Percentiles rank a stretch among this genome's conserved stretches.
These are phyloP conservation scores for Polydrusus cervinus DNA, from an alignment of 2,888 invertebrate genomes.

Conservation along the genomic window DNA sequence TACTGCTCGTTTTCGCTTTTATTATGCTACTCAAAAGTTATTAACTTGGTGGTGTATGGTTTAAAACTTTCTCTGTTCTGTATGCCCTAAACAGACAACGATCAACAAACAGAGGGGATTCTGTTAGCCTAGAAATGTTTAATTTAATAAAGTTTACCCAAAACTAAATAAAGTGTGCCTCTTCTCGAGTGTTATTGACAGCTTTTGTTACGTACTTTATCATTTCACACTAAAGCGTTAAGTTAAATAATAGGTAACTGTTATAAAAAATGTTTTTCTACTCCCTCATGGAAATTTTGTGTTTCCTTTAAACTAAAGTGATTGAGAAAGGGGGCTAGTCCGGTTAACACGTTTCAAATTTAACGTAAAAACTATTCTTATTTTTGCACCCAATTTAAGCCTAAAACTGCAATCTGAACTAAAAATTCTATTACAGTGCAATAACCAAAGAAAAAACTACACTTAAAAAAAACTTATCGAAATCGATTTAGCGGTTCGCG, in stretches of 20 bases:
- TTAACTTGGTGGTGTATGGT: not conserved
- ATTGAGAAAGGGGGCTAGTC: too few species aligned
- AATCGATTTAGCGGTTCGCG: too few species aligned
- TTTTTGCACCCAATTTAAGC: too few species aligned
- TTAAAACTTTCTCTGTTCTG: conserved; percentile 2
- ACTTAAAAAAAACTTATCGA: too few species aligned
- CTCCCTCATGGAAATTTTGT: too few species aligned
- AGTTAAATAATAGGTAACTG: not conserved
- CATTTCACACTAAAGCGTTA: not conserved
- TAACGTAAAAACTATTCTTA: too few species aligned
- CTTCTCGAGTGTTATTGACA: conserved; percentile 9
- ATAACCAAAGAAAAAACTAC: too few species aligned
- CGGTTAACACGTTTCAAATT: too few species aligned
- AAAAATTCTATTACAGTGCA: too few species aligned
- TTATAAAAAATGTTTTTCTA: too few species aligned
- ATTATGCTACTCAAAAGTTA: conserved; percentile 10
- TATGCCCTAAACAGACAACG: conserved; percentile 15
- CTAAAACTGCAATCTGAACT: too few species aligned
- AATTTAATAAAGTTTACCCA: conserved; percentile 18
- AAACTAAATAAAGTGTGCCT: conserved; percentile 3
- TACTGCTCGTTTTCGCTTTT: not conserved
- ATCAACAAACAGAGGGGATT: not conserved
- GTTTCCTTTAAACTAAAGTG: too few species aligned
- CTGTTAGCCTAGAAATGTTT: conserved; percentile 17
- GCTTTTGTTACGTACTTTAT: conserved; percentile 9